These are phyloP conservation scores for Arctia plantaginis DNA, from an alignment of 2,888 invertebrate genomes.

Conservation along the genomic window DNA sequence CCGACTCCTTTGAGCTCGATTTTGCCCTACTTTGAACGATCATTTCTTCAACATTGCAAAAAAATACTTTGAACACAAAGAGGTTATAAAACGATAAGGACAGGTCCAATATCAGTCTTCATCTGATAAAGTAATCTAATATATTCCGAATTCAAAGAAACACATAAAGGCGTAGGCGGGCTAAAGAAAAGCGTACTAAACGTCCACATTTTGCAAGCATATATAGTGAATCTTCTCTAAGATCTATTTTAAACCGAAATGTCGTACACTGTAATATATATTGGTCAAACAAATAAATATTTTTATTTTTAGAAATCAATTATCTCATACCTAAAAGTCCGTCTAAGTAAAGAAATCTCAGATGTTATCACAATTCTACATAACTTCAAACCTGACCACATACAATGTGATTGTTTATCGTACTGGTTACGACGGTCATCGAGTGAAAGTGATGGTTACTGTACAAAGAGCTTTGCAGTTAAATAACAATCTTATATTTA, in stretches of 20 bases:
- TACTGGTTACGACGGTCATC: constrained; percentile 31
- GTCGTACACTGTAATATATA: no score
- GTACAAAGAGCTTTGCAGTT: constrained; percentile 12
- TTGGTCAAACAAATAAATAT: no score
- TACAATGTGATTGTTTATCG: constrained; percentile 46
- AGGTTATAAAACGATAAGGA: not conserved
- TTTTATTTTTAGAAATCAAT: no score
- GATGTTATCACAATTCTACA: constrained; percentile 5
- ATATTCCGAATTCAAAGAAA: not conserved
- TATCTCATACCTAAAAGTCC: not conserved
- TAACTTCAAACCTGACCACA: constrained; percentile 40
- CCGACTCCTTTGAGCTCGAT: no score
- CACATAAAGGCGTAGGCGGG: not conserved
- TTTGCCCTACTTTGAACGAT: no score
- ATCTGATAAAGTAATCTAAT: not conserved
- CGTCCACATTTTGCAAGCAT: not conserved
- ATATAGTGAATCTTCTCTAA: no score
- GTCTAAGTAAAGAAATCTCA: not conserved
- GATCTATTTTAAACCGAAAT: no score
- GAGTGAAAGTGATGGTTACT: constrained; percentile 49
- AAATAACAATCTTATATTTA: constrained; percentile 22
- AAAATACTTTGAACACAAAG: not conserved
- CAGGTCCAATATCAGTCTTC: not conserved
- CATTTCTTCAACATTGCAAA: no score
- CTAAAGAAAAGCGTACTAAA: not conserved